Evolutionary conservation across 2,797 vertebrate genomes (phyloP).

Genomic region (Margarornis squamiger): DNA sequence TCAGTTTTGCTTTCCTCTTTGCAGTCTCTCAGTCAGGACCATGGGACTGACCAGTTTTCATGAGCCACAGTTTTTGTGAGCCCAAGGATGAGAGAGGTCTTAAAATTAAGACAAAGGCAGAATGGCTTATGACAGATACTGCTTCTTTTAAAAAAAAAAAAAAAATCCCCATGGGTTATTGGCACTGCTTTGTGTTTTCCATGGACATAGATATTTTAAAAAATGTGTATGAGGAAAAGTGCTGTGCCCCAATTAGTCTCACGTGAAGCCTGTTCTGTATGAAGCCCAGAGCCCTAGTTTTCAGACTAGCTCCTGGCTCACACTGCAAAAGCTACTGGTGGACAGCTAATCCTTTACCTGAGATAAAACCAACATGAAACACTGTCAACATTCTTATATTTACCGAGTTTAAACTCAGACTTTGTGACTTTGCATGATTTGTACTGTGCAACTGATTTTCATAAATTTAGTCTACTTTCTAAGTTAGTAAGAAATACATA

Average conservation of each 20-base stretch:
- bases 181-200: background rate
- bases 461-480: background rate
- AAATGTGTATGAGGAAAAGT: background rate
- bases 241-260: background rate
- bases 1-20: background rate
- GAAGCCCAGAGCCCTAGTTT: background rate
- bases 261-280: background rate
- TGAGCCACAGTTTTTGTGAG: background rate
- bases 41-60: background rate
- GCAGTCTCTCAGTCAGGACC: background rate
- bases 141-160: background rate
- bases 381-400: background rate
- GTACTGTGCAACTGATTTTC: background rate
- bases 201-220: background rate
- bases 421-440: background rate
- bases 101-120: background rate
- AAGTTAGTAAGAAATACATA: background rate
- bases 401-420: background rate
- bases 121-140: background rate
- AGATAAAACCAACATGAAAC: background rate
- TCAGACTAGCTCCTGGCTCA: background rate
- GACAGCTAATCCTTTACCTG: background rate
- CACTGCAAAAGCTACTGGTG: background rate
- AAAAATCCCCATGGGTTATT: background rate
- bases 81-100: background rate